Evolutionary conservation across 1,140 invertebrate species (phyloP), one percentile per base, ranked within the genome.

Genomic region (Drosophila auraria): DNA sequence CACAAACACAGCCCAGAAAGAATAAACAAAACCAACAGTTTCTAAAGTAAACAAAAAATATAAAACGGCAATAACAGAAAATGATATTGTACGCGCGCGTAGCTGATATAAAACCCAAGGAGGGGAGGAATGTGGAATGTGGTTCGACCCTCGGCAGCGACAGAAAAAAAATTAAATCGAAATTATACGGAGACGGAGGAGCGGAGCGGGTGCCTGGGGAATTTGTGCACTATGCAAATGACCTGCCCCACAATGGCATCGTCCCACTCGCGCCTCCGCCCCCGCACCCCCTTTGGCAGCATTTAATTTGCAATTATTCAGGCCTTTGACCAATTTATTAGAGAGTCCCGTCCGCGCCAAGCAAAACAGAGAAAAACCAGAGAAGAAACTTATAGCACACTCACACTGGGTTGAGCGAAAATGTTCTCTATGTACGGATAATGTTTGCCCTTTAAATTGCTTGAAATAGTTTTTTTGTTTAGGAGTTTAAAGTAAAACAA

Each of bases 241-340:
- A 73, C 70, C 70, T 73, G 68, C 68, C 70, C 68, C 70, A 73
- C 70, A 73, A 59, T 53, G 50, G 66, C 66, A 51, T 53, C 60
- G 30, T 56, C 23, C 30, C 63, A 40, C 60, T 53, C 30, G 17
- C 25, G n/a, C 40, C 40, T 33, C 27, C n/a, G 25, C 54, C 42
- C 4, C 12, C n/a, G 2, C 6, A n/a, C 51, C 36, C 57, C 49
- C 25, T 49, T 15, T 20, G 44, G 53, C 75, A 66, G 66, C 72
- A 77, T 61, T 80, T 80, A 70, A 83, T 70, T 81, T 68, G 82
- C 82, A 84, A 84, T 86, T 84, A 86, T 84, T 84, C 60, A 84
- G 82, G 82, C 82, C 82, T 86, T 86, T 84, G 82, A 78, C 82
- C 82, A 86, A 73, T 81, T 84, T 78, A 84, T 78, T 66, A 78